Evolutionary conservation across 2,888 invertebrate species (phyloP), one percentile per base, ranked within the genome.

Genomic region (Lasioglossum oenotherae): DNA sequence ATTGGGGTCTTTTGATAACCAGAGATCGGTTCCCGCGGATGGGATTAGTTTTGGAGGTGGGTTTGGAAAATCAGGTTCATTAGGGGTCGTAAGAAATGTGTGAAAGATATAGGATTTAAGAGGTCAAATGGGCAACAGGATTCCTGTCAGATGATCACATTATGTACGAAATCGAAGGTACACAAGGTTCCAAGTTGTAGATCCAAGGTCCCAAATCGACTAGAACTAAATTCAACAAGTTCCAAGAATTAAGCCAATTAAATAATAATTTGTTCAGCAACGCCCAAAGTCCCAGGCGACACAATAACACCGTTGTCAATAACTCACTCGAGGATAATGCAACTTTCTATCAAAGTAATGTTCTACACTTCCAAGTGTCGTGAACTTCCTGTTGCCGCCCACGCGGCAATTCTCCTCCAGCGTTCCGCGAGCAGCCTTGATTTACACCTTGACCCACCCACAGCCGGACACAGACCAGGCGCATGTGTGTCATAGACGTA

Each of bases 401-500:
- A 69, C 69, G 69, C 74, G 38, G 41, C 74, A 60, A 57, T 75
- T 75, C 74, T 38, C 57, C 57, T n/a, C 27, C 82, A 84, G 88
- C 76, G 60, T 82, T 73, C 67, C 80, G 84, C 44, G 80, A 64
- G 80, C 82, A 77, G 76, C 78, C 69, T 69, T 71, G 84, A 76
- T 82, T 82, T 75, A 74, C 83, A 89, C 89, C 89, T 89, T 89
- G 89, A 89, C 89, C 89, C 85, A 81, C 72, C 86, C 89, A 74
- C 78, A 81, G 69, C 69, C 69, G 86, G 81, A 87, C 76, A 82
- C 74, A 53, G 83, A 64, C 60, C 84, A 77, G 84, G 84, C 86
- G 88, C 71, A 83, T 75, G 71, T 80, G 84, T 87, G 87, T 88
- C 86, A 86, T 81, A 72, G 81, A 82, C 80, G 84, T 78, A 80